A percentile compares a stretch with the other conserved stretches of the same genome.
Conservation (phyloP, 2,888 invertebrate genomes). For the Prosapia bicincta region DNA sequence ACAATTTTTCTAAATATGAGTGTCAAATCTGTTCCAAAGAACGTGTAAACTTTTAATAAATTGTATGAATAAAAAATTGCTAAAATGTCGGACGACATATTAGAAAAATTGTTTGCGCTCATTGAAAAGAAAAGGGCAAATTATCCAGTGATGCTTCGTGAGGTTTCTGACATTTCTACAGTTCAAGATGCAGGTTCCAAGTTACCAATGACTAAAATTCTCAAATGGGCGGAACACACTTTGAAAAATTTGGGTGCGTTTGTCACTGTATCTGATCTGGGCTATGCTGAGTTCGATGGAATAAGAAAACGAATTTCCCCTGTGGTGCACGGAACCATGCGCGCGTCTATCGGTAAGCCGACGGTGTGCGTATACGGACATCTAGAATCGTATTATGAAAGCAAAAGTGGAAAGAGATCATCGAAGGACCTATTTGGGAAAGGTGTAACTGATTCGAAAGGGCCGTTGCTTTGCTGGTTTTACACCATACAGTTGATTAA, state of each 20-base stretch:
- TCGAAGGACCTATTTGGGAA: slow-evolving; percentile 7
- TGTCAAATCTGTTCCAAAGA: too few relatives aligned
- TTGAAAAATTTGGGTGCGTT: neutral
- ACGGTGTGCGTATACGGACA: neutral
- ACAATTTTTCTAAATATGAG: too few relatives aligned
- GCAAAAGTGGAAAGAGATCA: neutral
- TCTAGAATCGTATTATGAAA: neutral
- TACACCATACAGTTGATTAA: slow-evolving; percentile 7
- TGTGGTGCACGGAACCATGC: neutral
- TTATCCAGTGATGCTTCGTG: neutral
- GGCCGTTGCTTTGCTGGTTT: slow-evolving; percentile 17
- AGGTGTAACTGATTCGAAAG: slow-evolving; percentile 17
- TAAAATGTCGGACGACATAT: neutral
- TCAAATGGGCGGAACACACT: neutral
- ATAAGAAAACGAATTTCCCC: neutral
- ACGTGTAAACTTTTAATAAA: too few relatives aligned
- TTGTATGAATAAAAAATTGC: too few relatives aligned
- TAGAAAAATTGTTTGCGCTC: neutral
- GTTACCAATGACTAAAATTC: neutral
- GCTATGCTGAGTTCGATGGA: neutral
- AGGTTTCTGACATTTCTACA: neutral
- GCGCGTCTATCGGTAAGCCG: neutral
- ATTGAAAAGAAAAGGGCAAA: neutral
- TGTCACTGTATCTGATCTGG: neutral
- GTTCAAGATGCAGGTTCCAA: neutral